Conservation (phyloP, 1,140 invertebrate species). For the Parasteatoda tepidariorum region DNA sequence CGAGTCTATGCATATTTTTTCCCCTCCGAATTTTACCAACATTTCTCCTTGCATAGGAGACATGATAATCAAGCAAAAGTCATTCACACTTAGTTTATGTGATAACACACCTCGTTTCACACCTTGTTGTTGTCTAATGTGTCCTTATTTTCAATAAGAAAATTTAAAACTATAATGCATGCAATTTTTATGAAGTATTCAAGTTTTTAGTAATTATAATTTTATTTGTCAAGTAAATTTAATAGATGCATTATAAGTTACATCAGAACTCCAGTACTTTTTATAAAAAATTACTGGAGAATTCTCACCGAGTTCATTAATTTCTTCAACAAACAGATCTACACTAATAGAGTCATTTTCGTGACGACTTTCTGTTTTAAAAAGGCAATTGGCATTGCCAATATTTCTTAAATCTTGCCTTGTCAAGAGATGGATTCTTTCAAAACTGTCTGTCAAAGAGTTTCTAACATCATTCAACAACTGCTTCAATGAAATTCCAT, state of each 20-base stretch:
- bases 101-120: neutral
- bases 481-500: too few relatives aligned
- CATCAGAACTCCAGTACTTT: too few relatives aligned
- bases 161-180: too few relatives aligned
- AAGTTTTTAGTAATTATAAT: too few relatives aligned
- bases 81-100: neutral
- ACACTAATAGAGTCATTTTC: constrained; percentile 25
- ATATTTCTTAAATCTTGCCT: constrained; percentile 17
- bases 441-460: neutral
- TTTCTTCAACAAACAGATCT: constrained; percentile 7
- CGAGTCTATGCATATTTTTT: constrained; percentile 48
- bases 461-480: constrained; percentile 23
- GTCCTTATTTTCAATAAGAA: too few relatives aligned
- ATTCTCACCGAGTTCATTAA: neutral
- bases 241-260: too few relatives aligned
- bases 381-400: neutral
- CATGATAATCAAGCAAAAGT: constrained; percentile 34
- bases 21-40: constrained; percentile 34
- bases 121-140: too few relatives aligned
- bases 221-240: too few relatives aligned
- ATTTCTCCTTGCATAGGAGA: constrained; percentile 11
- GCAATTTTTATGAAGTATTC: too few relatives aligned
- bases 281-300: constrained; percentile 38
- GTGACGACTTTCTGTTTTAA: too few relatives aligned
- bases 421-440: constrained; percentile 1